These are phyloP conservation scores for Drosophila anomelani DNA, from an alignment of 2,888 invertebrate species.

Conservation along the genomic window DNA sequence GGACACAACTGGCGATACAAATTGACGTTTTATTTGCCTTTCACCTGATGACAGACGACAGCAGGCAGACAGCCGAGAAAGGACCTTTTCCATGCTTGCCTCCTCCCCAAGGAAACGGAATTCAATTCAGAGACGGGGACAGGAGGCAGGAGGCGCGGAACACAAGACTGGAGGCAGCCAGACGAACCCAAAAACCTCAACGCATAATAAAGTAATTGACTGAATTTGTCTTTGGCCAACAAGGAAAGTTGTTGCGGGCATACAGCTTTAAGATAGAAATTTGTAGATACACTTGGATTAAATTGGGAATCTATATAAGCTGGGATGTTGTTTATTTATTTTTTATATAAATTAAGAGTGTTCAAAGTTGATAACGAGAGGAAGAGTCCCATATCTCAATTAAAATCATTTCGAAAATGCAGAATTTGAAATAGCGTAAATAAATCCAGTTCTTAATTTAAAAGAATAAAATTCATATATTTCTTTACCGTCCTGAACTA, in stretches of 20 bases:
- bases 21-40: conserved; percentile 80
- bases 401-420: no score
- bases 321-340: background rate
- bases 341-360: background rate
- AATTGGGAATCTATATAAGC: background rate
- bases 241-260: conserved; percentile 22
- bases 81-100: conserved; percentile 7
- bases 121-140: background rate
- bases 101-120: conserved; percentile 12
- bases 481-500: background rate
- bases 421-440: no score
- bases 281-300: background rate
- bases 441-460: no score
- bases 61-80: conserved; percentile 32
- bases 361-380: no score
- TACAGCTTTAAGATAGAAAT: conserved; percentile 46
- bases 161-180: conserved; percentile 52
- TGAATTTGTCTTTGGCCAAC: conserved; percentile 53
- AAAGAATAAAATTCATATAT: no score
- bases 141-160: conserved; percentile 29
- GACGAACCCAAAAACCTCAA: conserved; percentile 36
- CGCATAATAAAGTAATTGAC: conserved; percentile 62
- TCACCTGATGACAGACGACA: conserved; percentile 75
- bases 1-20: conserved; percentile 77
- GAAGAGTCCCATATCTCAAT: background rate